Conservation (phyloP, 2,797 vertebrate species). For the Vireo griseus region DNA sequence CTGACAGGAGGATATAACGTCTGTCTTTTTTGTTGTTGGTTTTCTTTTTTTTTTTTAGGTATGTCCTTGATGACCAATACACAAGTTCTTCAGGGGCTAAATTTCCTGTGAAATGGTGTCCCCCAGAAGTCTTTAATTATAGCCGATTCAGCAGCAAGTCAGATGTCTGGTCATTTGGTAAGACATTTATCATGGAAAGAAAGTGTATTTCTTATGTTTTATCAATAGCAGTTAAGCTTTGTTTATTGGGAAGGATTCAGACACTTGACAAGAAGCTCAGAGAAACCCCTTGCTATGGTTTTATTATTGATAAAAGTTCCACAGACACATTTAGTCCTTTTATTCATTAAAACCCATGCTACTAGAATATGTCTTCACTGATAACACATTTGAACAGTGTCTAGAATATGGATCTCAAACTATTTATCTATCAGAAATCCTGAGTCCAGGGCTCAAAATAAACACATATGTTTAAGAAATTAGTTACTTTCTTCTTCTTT, state of each 20-base stretch:
- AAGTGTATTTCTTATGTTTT: not conserved
- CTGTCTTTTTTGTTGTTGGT: not conserved
- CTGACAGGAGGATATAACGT: not conserved
- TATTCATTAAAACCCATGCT: not conserved
- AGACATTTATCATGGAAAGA: not conserved
- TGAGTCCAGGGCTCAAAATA: not conserved
- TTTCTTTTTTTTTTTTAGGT: conserved; percentile 63
- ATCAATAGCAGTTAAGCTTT: not conserved
- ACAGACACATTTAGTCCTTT: not conserved
- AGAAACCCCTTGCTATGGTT: not conserved
- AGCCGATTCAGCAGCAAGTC: conserved; percentile 95
- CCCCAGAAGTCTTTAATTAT: conserved; percentile 92
- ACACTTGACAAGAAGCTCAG: not conserved
- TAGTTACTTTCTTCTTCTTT: not conserved
- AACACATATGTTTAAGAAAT: not conserved
- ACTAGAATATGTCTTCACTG: not conserved
- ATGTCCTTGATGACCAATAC: conserved; percentile 91
- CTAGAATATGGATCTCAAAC: not conserved
- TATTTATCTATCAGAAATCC: not conserved
- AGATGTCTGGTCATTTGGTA: conserved; percentile 93
- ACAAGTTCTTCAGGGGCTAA: conserved; percentile 88
- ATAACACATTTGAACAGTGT: not conserved
- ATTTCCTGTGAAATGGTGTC: conserved; percentile 97
- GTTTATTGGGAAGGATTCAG: not conserved
- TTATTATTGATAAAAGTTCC: not conserved